Evolutionary conservation across 1,140 invertebrate species (phyloP), one percentile per base, ranked within the genome.

Genomic region (Plutomurus gul): DNA sequence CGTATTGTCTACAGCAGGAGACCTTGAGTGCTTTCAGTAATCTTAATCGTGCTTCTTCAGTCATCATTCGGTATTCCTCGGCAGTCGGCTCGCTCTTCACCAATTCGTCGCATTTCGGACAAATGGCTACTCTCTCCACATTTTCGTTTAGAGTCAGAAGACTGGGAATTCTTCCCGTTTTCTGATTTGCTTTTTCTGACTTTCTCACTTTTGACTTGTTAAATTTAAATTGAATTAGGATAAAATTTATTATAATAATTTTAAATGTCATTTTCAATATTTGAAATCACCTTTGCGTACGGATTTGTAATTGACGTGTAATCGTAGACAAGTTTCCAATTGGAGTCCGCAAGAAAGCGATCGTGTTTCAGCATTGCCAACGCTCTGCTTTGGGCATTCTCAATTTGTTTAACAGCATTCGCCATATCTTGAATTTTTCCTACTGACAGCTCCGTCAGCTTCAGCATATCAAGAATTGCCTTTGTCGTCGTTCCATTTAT

Each of bases 401-500:
- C 74, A 56, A 88, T 60, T 72, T 85, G 84, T 25, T 82, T 78
- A 1, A 88, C 83, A 6, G 87, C 87, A 70, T 85, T 86, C 1
- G 84, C 84, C 88, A 88, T 88, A 25, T 87, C 85, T 75, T 86
- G 85, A 36, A 85, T 80, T 39, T 86, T 85, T 18, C 86, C 85
- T 6, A 85, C 80, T 0, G 87, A 87, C 0, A 88, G 76, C 20
- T 87, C 85, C 74, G 85, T 87, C 84, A 88, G 85, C 18, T 87
- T 87, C 37, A 88, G 77, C 18, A 85, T 49, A 70, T 86, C 84
- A 1, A 88, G 84, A 1, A 88, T 76, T 11, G 79, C 77, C 51
- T 84, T 84, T 7, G 86, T 86, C 4, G 88, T 88, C 10, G 87
- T 86, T 18, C 86, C 87, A 82, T 88, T 88, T 8, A 88, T 81